Evolutionary conservation across 2,797 vertebrate genomes (phyloP), one percentile per base, ranked within the genome.

Genomic region (Phoeniculus purpureus): DNA sequence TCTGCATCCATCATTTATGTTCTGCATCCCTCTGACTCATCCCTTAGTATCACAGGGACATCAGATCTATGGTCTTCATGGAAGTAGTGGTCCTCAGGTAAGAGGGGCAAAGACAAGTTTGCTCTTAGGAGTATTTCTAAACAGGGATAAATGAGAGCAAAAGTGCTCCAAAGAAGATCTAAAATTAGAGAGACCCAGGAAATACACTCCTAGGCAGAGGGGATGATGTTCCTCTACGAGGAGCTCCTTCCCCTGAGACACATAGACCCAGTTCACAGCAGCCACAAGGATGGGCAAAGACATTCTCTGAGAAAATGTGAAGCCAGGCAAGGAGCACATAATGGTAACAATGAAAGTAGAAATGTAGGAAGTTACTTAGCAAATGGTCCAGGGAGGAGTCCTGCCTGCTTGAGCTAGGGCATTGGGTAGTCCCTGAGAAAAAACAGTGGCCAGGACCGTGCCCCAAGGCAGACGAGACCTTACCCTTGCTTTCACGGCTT

Each of bases 401-500:
- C 29, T 78, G 34, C 4, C 40, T 71, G 16, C 37, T 54, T 71
- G 31, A 88, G 37, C 37, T 37, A 12, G 37, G 37, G 32, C 19
- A 6, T 11, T 15, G 20, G 8, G 4, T 56, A 70, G 29, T 20
- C 5, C 9, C 60, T 55, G 21, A 52, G 50, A 19, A 70, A 29
- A 52, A 14, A 6, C 19, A 40, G 32, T 11, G 10, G 15, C 25
- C 48, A 29, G 59, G 10, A 87, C 4, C 10, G n/a, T 52, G 4
- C 6, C 15, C 12, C 0, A 2, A 29, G 32, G 12, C 20, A 60
- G n/a, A 10, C 26, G n/a, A 32, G 23, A 29, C 10, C 1, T 43
- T n/a, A 9, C 25, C 20, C 12, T 40, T 74, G 60, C 26, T 34
- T 64, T 32, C 32, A 15, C 32, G 27, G 23, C n/a, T 34, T 43